Evolutionary conservation across 2,113 vertebrate genomes (phyloP).

Genomic region (Pagrus major): DNA sequence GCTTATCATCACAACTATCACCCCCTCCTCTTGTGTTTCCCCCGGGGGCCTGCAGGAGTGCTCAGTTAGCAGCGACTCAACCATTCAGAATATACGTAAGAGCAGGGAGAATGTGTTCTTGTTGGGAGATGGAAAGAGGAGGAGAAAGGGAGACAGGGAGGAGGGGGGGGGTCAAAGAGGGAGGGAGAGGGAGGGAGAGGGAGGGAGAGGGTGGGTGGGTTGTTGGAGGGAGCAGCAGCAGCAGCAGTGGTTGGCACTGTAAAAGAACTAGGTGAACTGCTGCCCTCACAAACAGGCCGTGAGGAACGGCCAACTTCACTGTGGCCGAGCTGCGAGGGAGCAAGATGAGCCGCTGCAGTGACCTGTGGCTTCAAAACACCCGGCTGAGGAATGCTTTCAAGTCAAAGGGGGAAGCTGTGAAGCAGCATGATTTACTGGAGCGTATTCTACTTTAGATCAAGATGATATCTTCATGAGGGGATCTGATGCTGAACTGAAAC

Average conservation of each 20-base stretch:
- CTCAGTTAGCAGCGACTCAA: slow-evolving; percentile 82
- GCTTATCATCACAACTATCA: slow-evolving; percentile 85
- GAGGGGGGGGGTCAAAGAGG: not conserved
- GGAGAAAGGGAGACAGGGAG: slow-evolving; percentile 56
- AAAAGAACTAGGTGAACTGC: slow-evolving; percentile 63
- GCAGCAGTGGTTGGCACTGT: slow-evolving; percentile 55
- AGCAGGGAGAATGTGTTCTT: slow-evolving; percentile 66
- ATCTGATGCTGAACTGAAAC: slow-evolving; percentile 24
- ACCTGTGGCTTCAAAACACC: slow-evolving; percentile 40
- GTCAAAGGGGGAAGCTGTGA: slow-evolving; percentile 28
- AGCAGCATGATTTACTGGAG: slow-evolving; percentile 19
- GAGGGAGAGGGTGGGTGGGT: not conserved
- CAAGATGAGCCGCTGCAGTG: slow-evolving; percentile 34
- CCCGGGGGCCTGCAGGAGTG: slow-evolving; percentile 82
- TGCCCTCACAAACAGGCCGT: slow-evolving; percentile 45
- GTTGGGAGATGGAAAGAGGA: slow-evolving; percentile 74
- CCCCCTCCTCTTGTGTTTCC: slow-evolving; percentile 73
- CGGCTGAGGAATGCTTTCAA: slow-evolving; percentile 57
- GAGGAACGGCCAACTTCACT: slow-evolving; percentile 40
- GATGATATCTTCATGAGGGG: slow-evolving; percentile 6
- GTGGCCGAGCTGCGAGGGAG: not conserved
- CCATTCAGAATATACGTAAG: slow-evolving; percentile 82
- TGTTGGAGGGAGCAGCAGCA: slow-evolving; percentile 29
- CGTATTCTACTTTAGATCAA: slow-evolving; percentile 13
- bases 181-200: slow-evolving; percentile 2